Conservation (phyloP, 2,113 vertebrate species). For the Syngnathus scovelli region DNA sequence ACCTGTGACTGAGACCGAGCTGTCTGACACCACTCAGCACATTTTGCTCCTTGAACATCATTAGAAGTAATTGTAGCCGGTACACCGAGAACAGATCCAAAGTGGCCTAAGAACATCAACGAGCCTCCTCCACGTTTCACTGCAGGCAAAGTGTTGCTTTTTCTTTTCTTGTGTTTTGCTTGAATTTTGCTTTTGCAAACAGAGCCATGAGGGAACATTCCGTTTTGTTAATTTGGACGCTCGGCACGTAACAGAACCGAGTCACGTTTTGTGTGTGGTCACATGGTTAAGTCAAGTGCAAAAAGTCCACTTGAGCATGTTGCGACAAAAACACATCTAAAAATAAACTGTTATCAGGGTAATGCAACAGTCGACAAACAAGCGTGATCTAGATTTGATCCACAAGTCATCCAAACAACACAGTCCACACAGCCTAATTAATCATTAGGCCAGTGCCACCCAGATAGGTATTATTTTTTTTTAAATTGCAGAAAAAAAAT, state of each 20-base stretch:
- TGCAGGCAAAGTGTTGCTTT: neutral
- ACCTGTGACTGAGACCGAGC: neutral
- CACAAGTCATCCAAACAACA: neutral
- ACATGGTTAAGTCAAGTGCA: neutral
- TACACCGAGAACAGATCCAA: neutral
- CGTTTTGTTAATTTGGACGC: neutral
- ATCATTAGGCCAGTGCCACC: neutral
- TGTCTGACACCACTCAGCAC: neutral
- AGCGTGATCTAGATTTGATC: conserved; percentile 2
- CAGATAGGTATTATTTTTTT: too few relatives aligned
- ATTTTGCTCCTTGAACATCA: neutral
- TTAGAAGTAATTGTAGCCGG: neutral
- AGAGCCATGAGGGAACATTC: neutral
- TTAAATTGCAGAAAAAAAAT: too few relatives aligned
- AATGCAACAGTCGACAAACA: conserved; percentile 2
- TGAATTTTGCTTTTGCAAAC: neutral
- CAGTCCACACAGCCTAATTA: neutral
- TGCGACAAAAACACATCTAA: neutral
- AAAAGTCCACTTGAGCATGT: neutral
- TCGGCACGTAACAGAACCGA: neutral
- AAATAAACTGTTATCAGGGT: conserved; percentile 8
- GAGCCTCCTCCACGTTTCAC: neutral
- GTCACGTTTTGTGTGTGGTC: neutral
- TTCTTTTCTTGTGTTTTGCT: neutral
- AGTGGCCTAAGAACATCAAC: neutral